Evolutionary conservation across 2,797 vertebrate species (phyloP).

Genomic region (Rhadinocentrus ornatus): DNA sequence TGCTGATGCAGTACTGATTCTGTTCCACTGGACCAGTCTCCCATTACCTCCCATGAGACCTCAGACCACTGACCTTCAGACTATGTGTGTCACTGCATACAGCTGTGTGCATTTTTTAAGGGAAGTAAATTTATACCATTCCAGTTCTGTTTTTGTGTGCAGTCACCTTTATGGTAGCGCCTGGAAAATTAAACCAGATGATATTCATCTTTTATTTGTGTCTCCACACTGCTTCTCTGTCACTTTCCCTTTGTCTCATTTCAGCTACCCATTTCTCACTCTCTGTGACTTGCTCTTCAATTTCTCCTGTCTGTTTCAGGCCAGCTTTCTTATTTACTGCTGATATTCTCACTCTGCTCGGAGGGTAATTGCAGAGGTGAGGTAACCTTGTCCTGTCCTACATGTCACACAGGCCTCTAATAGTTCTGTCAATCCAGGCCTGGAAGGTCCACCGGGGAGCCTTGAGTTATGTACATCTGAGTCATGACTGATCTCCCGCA

Average conservation of each 20-base stretch:
- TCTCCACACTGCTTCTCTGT: slow-evolving; percentile 1
- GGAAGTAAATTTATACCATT: slow-evolving; percentile 7
- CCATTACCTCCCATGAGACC: slow-evolving; percentile 67
- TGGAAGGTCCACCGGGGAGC: slow-evolving; percentile 27
- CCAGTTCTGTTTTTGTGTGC: slow-evolving; percentile 9
- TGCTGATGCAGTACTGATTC: slow-evolving; percentile 62
- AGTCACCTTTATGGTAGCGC: slow-evolving; percentile 22
- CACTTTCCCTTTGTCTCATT: slow-evolving; percentile 27
- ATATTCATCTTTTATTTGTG: slow-evolving; percentile 24
- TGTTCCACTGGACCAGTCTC: slow-evolving; percentile 54
- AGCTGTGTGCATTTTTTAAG: slow-evolving; percentile 17
- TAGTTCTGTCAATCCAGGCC: slow-evolving; percentile 65
- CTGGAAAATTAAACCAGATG: slow-evolving; percentile 10
- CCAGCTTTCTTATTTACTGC: slow-evolving; percentile 37
- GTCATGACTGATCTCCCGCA: slow-evolving; percentile 47
- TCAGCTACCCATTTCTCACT: slow-evolving; percentile 22
- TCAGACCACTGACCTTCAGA: slow-evolving; percentile 64
- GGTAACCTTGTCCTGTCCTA: slow-evolving; percentile 68
- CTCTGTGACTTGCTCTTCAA: slow-evolving; percentile 20
- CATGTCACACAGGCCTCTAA: slow-evolving; percentile 55
- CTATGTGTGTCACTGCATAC: slow-evolving; percentile 38
- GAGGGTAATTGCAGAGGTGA: slow-evolving; percentile 45
- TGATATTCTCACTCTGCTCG: slow-evolving; percentile 40
- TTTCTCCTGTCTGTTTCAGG: slow-evolving; percentile 28
- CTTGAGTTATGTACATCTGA: slow-evolving; percentile 20